Evolutionary conservation across 1,140 invertebrate genomes (phyloP).

Genomic region (Paraescarpia echinospica): DNA sequence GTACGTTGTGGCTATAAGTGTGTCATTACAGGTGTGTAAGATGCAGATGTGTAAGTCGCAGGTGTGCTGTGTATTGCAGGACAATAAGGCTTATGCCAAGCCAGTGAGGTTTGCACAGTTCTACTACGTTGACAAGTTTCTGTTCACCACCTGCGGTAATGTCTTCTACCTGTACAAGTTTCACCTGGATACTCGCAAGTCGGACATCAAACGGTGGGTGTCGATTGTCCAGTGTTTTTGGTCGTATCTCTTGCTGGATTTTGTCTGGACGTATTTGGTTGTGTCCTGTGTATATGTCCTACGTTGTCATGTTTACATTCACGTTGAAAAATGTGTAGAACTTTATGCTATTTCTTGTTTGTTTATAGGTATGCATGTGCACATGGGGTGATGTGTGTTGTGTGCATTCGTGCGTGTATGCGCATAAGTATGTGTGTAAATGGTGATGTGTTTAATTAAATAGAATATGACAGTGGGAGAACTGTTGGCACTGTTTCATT

Average conservation of each 20-base stretch:
- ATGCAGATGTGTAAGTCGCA: neutral
- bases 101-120: slow-evolving; percentile 54
- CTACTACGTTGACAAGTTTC: slow-evolving; percentile 60
- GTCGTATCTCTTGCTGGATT: neutral
- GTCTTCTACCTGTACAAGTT: slow-evolving; percentile 56
- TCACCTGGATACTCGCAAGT: slow-evolving; percentile 47
- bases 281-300: too few species aligned
- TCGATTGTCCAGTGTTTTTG: neutral
- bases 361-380: neutral
- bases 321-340: too few species aligned
- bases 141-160: slow-evolving; percentile 51
- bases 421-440: too few species aligned
- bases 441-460: too few species aligned
- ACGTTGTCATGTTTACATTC: too few species aligned
- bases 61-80: slow-evolving; percentile 31
- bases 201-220: slow-evolving; percentile 54
- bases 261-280: too few species aligned
- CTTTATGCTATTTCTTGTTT: neutral
- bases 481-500: too few species aligned
- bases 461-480: too few species aligned
- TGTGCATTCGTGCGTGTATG: neutral
- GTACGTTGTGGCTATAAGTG: neutral
- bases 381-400: too few species aligned
- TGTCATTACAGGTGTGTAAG: neutral
- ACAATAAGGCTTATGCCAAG: slow-evolving; percentile 43